Conservation (phyloP, 2,113 vertebrate genomes). For the Holacanthus passer region DNA sequence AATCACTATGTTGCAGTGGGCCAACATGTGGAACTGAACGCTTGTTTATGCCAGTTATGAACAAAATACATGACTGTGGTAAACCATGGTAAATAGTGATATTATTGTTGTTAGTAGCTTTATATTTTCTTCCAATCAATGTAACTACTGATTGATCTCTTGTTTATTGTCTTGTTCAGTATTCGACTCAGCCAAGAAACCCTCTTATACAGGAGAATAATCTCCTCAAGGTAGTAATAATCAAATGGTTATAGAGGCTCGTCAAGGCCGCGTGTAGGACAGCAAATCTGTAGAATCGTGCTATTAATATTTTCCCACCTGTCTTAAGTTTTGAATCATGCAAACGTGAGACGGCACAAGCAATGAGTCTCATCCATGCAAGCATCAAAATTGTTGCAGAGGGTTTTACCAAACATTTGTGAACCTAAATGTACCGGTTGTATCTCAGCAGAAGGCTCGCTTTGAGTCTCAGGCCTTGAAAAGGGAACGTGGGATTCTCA, state of each 20-base stretch:
- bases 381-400: neutral
- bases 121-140: slow-evolving; percentile 77
- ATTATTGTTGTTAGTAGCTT: slow-evolving; percentile 70
- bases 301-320: slow-evolving; percentile 35
- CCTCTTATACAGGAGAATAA: slow-evolving; percentile 21
- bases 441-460: slow-evolving; percentile 4
- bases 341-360: slow-evolving; percentile 12
- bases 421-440: slow-evolving; percentile 18
- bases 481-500: slow-evolving; percentile 24
- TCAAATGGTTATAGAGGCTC: slow-evolving; percentile 28
- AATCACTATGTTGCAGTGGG: slow-evolving; percentile 33
- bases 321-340: slow-evolving; percentile 14
- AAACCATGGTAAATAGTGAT: slow-evolving; percentile 66
- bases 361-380: neutral
- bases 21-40: slow-evolving; percentile 8
- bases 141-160: slow-evolving; percentile 79
- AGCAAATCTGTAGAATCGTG: slow-evolving; percentile 22
- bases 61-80: slow-evolving; percentile 45
- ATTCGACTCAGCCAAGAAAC: slow-evolving; percentile 45
- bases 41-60: slow-evolving; percentile 52
- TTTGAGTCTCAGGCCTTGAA: neutral
- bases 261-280: slow-evolving; percentile 17
- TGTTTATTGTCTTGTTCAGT: slow-evolving; percentile 65
- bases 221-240: slow-evolving; percentile 26
- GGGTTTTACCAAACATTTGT: slow-evolving; percentile 15